phyloP scores from a whole-genome alignment of 2,888 invertebrate species.

The Carcina quercana region DNA sequence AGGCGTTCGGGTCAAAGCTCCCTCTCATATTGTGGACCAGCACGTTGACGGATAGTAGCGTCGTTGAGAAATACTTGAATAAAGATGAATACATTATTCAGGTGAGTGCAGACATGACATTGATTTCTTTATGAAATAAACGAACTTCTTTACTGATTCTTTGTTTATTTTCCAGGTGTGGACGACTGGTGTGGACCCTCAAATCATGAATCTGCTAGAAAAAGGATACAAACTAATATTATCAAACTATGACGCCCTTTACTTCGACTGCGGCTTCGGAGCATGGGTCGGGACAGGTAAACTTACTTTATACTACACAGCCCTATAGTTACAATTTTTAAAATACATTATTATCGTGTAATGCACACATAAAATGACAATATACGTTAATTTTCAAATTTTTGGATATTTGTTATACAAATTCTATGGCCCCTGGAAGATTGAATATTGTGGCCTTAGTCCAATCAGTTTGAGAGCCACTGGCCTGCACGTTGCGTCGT shows the following conservation, averaged over 20 bases:
- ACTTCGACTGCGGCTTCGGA: conserved; percentile 89
- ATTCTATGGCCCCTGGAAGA: too few species aligned
- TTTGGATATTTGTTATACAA: too few species aligned
- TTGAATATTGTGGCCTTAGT: too few species aligned
- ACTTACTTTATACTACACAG: too few species aligned
- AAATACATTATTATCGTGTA: too few species aligned
- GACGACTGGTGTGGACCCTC: conserved; percentile 80
- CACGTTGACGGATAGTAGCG: conserved; percentile 79
- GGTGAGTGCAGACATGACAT: conserved; percentile 32
- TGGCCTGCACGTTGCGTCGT: background rate
- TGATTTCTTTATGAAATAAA: background rate
- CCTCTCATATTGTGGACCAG: conserved; percentile 89
- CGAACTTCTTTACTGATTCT: background rate
- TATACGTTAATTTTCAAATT: too few species aligned
- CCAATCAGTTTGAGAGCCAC: background rate
- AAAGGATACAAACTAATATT: conserved; percentile 85
- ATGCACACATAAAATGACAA: too few species aligned
- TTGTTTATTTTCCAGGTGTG: conserved; percentile 70
- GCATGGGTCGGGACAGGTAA: conserved; percentile 83
- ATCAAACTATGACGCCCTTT: conserved; percentile 90
- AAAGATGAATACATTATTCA: conserved; percentile 87
- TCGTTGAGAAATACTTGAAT: conserved; percentile 78
- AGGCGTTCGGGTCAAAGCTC: conserved; percentile 69
- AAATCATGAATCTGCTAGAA: conserved; percentile 78
- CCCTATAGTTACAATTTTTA: too few species aligned